Evolutionary conservation across 2,888 invertebrate genomes (phyloP).

Genomic region (Spialia ferax): DNA sequence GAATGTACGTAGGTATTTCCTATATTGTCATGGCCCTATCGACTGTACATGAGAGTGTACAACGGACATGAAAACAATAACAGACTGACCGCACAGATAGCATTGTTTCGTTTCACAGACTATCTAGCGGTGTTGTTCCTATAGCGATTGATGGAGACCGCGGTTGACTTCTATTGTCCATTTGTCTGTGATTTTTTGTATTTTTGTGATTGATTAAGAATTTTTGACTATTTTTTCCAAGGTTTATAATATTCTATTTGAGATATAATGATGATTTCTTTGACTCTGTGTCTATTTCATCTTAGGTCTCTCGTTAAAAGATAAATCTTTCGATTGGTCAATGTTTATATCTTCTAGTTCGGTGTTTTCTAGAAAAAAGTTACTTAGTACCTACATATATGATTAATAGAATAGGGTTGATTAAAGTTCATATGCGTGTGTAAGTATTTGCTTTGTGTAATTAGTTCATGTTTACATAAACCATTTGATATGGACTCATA

Average conservation of each 20-base stretch:
- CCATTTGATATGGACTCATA: background rate
- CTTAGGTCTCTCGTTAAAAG: too few species aligned
- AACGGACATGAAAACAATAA: constrained; percentile 57
- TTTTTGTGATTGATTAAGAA: background rate
- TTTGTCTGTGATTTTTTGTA: background rate
- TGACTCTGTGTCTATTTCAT: too few species aligned
- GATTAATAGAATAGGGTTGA: background rate
- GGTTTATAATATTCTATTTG: background rate
- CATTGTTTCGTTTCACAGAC: constrained; percentile 48
- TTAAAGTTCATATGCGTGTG: background rate
- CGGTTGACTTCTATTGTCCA: constrained; percentile 13
- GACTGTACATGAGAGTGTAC: constrained; percentile 1
- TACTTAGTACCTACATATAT: background rate
- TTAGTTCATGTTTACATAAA: background rate
- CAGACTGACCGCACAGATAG: constrained; percentile 57
- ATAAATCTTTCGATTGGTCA: too few species aligned
- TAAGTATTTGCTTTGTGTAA: background rate
- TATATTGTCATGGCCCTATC: background rate
- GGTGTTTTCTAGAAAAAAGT: background rate
- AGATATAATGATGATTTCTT: too few species aligned
- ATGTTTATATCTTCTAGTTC: background rate
- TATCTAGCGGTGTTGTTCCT: constrained; percentile 12
- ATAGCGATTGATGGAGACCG: background rate
- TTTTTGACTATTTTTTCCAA: background rate
- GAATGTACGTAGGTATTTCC: background rate